Base-by-base conservation (phyloP, 1,140 invertebrate species). In the Aphis craccivora region DNA sequence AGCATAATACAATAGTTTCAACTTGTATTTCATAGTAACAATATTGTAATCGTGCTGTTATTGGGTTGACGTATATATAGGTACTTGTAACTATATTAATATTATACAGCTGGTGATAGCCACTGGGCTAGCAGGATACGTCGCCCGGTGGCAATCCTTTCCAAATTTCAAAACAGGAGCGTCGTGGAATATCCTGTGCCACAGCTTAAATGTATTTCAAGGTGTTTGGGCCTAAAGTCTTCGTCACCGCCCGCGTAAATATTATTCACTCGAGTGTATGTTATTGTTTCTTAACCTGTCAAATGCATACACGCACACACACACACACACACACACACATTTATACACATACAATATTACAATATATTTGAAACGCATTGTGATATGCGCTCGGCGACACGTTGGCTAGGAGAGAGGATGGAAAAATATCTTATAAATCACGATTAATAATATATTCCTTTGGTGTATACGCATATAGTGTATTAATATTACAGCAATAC, bases 221-320 rank as follows among this genome's bases (percentile, higher is more conserved):
- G 91, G 76, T 81, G 43, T 84, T 53, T 14, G 91, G 43, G 55
- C 55, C n/a, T 40, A 40, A 30, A 60, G 55, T 81, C n/a, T 25
- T 35, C 88, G 40, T 8, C 30, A 30, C 51, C 60, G 35, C 90
- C 90, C 90, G 90, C 90, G 90, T 40, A 45, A 45, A 60, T 90
- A 91, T 60, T 48, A 48, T 88, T 88, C 90, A 18, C 60, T 88
- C 91, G 30, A 48, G 35, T 40, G 30, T 60, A 9, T 60, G 40
- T 35, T 92, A 84, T 92, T 84, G 43, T 92, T 92, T 92, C 91
- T 25, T 53, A 84, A 84, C 67, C 43, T 91, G 90, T 92, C 45
- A 53, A 83, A 83, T 43, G 90, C 43, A 35, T 30, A 23, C 45
- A 23, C 25, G 48, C 40, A 18, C 35, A 37, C 14, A 37, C 43